Percentiles rank a stretch among this genome's conserved stretches.
phyloP scores from a whole-genome alignment of 2,113 vertebrate genomes.

The Gobiocypris rarus region DNA sequence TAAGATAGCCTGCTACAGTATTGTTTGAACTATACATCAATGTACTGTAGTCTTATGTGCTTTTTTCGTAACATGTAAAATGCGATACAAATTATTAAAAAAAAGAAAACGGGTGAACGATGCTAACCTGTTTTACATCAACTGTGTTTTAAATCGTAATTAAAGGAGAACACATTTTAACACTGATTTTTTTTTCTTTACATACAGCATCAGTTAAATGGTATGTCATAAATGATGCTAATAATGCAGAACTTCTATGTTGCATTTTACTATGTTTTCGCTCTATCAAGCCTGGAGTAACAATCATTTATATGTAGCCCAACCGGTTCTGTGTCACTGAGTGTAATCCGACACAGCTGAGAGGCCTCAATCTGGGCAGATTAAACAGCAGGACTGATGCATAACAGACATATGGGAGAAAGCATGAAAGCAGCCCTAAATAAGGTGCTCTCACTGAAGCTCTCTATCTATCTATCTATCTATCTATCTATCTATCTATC shows the following conservation, averaged over 20 bases:
- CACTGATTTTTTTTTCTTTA: background rate
- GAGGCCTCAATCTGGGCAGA: conserved; percentile 69
- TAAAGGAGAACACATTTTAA: background rate
- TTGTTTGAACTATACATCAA: conserved; percentile 83
- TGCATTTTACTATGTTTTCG: conserved; percentile 3
- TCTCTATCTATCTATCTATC: background rate
- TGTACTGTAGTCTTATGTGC: conserved; percentile 86
- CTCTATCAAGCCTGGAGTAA: conserved; percentile 18
- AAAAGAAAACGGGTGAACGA: conserved; percentile 69
- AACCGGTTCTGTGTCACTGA: conserved; percentile 38
- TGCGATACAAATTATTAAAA: conserved; percentile 69
- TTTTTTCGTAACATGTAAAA: conserved; percentile 89
- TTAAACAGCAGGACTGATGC: conserved; percentile 62
- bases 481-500: background rate
- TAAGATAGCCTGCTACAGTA: conserved; percentile 79
- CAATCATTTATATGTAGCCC: conserved; percentile 20
- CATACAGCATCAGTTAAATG: background rate
- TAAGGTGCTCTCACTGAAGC: conserved; percentile 53
- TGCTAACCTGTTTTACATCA: conserved; percentile 59
- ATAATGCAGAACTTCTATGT: background rate
- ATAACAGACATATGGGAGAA: conserved; percentile 58
- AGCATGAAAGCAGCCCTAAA: conserved; percentile 54
- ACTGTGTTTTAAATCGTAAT: background rate
- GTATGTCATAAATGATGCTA: background rate
- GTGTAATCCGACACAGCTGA: conserved; percentile 66